Evolutionary conservation across 2,797 vertebrate genomes (phyloP).

Genomic region (Heterohyrax brucei): DNA sequence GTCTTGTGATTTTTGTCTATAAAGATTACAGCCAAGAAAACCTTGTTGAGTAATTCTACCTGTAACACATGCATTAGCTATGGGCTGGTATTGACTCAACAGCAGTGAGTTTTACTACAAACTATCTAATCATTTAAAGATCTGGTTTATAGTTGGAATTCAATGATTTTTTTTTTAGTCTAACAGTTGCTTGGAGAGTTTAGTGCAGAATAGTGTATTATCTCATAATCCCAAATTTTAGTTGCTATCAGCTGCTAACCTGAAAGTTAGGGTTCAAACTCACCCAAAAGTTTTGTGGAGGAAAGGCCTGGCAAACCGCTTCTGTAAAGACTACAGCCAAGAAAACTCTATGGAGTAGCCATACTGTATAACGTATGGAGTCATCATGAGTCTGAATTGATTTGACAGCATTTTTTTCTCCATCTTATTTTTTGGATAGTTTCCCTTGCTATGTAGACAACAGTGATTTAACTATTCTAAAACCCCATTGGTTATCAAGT

Average conservation of each 20-base stretch:
- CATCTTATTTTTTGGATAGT: slow-evolving; percentile 13
- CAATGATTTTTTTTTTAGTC: neutral
- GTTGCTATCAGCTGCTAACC: too few relatives aligned
- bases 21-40: neutral
- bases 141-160: neutral
- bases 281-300: too few relatives aligned
- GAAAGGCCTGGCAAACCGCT: too few relatives aligned
- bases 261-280: too few relatives aligned
- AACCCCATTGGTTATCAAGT: too few relatives aligned
- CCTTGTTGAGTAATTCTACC: too few relatives aligned
- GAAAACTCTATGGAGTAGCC: too few relatives aligned
- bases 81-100: too few relatives aligned
- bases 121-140: slow-evolving; percentile 53
- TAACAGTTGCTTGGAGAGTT: slow-evolving; percentile 33
- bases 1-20: neutral
- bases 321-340: too few relatives aligned
- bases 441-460: slow-evolving; percentile 16
- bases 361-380: too few relatives aligned
- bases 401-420: neutral
- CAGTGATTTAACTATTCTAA: slow-evolving; percentile 19
- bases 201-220: neutral
- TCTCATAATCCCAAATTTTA: slow-evolving; percentile 35
- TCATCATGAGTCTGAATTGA: too few relatives aligned
- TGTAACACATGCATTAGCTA: neutral
- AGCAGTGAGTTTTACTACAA: neutral